A percentile compares a stretch with the other conserved stretches of the same genome.
Conservation (phyloP, 1,140 invertebrate species). For the Leguminivora glycinivorella region DNA sequence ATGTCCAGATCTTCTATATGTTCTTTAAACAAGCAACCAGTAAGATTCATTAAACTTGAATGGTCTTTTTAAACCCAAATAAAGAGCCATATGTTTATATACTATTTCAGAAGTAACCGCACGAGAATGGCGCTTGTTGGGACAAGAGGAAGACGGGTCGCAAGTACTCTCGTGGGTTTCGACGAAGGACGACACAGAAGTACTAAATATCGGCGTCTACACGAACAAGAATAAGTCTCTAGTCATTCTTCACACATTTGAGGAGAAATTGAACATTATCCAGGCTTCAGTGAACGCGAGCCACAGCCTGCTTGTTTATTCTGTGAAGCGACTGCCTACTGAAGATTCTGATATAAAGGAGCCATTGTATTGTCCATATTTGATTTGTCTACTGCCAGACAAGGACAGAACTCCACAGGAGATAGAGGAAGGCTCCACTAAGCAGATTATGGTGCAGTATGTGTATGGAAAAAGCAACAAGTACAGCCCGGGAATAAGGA, state of each 20-base stretch:
- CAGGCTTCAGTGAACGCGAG: constrained; percentile 88
- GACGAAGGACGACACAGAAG: constrained; percentile 57
- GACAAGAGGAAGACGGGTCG: constrained; percentile 87
- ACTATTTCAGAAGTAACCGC: constrained; percentile 75
- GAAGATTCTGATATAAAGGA: constrained; percentile 50
- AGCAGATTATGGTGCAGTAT: constrained; percentile 89
- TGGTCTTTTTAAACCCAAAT: constrained; percentile 12
- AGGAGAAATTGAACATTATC: constrained; percentile 83
- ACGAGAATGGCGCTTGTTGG: constrained; percentile 87
- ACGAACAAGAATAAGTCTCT: constrained; percentile 79
- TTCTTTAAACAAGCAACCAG: not conserved
- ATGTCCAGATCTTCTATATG: not conserved
- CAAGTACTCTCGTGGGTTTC: constrained; percentile 86
- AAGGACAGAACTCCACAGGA: constrained; percentile 76
- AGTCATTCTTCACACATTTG: constrained; percentile 82
- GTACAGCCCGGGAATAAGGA: constrained; percentile 79
- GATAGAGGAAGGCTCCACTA: constrained; percentile 78
- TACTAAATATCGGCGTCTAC: constrained; percentile 77
- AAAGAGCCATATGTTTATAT: not conserved
- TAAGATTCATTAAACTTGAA: not conserved
- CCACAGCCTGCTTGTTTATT: constrained; percentile 83
- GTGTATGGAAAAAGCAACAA: constrained; percentile 84
- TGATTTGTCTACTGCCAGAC: constrained; percentile 81
- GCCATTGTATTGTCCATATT: constrained; percentile 78
- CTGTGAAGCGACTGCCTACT: constrained; percentile 77